phyloP scores from a whole-genome alignment of 1,140 invertebrate species.

The Procambarus clarkii region DNA sequence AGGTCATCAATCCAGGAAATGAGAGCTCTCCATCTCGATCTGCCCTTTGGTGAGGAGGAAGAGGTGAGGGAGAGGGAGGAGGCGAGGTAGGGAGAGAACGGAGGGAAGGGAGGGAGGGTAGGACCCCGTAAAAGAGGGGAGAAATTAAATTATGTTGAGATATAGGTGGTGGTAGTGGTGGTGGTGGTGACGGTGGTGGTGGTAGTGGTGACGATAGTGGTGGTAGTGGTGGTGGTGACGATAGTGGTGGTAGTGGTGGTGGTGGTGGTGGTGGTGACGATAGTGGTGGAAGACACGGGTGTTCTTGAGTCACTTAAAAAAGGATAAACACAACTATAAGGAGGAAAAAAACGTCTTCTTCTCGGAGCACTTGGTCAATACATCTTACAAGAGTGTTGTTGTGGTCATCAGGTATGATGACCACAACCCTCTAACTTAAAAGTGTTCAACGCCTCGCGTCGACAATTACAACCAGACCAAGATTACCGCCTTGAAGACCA shows the following conservation, averaged over 20 bases:
- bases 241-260: background rate
- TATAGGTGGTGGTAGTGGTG: background rate
- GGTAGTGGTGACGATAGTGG: background rate
- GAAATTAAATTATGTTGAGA: background rate
- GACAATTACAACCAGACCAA: too few relatives aligned
- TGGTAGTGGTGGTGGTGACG: background rate
- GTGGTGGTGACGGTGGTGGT: background rate
- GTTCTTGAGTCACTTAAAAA: too few relatives aligned
- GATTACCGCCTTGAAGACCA: too few relatives aligned
- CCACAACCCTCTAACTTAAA: too few relatives aligned
- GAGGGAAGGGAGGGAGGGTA: background rate
- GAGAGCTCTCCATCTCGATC: slow-evolving; percentile 9
- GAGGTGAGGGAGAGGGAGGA: background rate
- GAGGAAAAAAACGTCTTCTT: too few relatives aligned
- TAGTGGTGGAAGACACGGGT: background rate
- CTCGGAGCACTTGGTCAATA: too few relatives aligned
- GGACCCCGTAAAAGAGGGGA: too few relatives aligned
- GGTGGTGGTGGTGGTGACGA: background rate
- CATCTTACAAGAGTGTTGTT: too few relatives aligned
- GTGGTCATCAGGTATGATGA: too few relatives aligned
- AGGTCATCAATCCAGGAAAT: slow-evolving; percentile 17
- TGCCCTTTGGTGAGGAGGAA: slow-evolving; percentile 5
- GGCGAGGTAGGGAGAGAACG: background rate
- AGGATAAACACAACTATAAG: too few relatives aligned
- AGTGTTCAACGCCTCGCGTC: too few relatives aligned